Percentiles rank a stretch among this genome's conserved stretches.
Conservation (phyloP, 1,140 invertebrate genomes). For the Euwallacea fornicatus region DNA sequence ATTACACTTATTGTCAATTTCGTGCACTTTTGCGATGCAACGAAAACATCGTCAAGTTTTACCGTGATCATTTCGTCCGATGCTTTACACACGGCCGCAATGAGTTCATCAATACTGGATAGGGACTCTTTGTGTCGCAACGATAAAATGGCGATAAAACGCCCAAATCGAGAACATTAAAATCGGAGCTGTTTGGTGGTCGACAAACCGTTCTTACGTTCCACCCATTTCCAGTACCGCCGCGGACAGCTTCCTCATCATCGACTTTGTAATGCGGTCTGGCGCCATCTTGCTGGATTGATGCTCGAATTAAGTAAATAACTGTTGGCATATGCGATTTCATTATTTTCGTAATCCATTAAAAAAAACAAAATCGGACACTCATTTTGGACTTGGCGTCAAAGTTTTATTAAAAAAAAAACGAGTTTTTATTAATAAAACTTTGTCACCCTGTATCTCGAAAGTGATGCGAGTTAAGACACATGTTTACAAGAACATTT, state of each 20-base stretch:
- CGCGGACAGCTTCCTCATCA: background rate
- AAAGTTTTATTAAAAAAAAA: too few species aligned
- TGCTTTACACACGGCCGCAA: too few species aligned
- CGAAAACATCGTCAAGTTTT: background rate
- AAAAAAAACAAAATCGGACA: too few species aligned
- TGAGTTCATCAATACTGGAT: background rate
- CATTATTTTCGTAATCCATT: too few species aligned
- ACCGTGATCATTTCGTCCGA: background rate
- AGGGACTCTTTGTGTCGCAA: background rate
- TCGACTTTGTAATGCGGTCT: background rate
- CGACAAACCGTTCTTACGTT: background rate
- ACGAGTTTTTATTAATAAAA: too few species aligned
- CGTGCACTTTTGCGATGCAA: background rate
- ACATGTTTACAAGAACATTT: too few species aligned
- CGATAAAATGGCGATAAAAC: background rate
- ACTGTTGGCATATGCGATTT: too few species aligned
- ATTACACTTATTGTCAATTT: background rate
- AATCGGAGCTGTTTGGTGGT: conserved; percentile 5
- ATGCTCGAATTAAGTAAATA: too few species aligned
- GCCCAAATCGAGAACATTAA: conserved; percentile 10
- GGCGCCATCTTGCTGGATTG: background rate
- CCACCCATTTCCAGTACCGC: background rate
- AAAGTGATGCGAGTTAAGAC: too few species aligned
- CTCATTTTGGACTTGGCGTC: too few species aligned
- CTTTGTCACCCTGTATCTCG: too few species aligned